Conservation (phyloP, 2,113 vertebrate species). For the Anguilla rostrata region DNA sequence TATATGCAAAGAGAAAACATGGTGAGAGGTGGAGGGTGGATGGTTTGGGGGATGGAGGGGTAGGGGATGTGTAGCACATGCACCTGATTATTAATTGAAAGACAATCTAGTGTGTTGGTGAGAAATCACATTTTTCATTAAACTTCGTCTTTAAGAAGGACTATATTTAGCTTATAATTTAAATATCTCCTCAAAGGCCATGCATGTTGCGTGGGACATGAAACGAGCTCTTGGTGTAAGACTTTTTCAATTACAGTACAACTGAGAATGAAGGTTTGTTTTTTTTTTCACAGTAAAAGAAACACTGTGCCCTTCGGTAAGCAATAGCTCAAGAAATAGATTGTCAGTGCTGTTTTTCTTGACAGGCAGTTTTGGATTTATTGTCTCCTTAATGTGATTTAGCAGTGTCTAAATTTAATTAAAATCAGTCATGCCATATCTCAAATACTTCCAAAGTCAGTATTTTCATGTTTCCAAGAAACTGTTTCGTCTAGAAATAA, state of each 20-base stretch:
- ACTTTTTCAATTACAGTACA: neutral
- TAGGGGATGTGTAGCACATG: neutral
- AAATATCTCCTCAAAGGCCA: neutral
- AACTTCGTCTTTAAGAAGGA: neutral
- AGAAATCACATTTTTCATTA: neutral
- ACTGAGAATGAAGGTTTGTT: neutral
- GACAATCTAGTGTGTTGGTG: neutral
- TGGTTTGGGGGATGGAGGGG: neutral
- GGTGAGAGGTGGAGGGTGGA: too few relatives aligned
- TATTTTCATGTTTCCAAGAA: neutral
- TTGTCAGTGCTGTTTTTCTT: neutral
- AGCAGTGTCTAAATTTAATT: neutral
- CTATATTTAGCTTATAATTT: neutral
- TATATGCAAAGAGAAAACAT: neutral
- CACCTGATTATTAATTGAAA: neutral
- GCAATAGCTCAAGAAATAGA: neutral
- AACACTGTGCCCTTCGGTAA: neutral
- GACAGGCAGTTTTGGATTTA: neutral
- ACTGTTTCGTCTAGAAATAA: neutral
- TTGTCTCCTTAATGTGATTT: neutral
- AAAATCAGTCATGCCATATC: neutral
- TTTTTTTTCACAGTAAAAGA: neutral
- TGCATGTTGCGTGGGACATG: neutral
- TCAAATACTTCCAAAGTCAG: neutral
- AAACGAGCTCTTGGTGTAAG: neutral